Conservation (phyloP, 2,113 vertebrate species). For the Trogon surrucura region DNA sequence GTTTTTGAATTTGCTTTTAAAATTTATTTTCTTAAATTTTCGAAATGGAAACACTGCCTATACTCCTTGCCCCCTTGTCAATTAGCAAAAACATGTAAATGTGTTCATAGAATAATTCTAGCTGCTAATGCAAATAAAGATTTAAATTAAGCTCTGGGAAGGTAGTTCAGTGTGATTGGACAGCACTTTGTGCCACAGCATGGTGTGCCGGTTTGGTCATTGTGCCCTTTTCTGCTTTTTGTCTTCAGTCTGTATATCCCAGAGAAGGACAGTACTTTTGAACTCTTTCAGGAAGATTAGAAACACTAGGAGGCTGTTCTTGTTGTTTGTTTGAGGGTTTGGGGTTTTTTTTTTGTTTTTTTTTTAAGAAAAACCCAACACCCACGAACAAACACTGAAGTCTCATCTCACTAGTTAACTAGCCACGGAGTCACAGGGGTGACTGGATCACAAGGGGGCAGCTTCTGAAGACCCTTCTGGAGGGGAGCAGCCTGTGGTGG, state of each 20-base stretch:
- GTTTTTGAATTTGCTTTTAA: not conserved
- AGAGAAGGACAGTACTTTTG: not conserved
- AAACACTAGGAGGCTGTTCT: not conserved
- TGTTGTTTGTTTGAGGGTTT: not conserved
- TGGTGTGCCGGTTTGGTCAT: not conserved
- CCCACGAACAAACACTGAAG: too few species aligned
- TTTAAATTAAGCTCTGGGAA: not conserved
- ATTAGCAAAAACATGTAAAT: not conserved
- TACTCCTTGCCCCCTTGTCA: not conserved
- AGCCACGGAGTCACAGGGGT: not conserved
- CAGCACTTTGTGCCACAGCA: not conserved
- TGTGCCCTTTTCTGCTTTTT: not conserved
- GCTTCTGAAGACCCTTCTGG: not conserved
- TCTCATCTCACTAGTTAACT: not conserved
- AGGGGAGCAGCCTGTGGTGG: not conserved
- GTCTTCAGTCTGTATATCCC: not conserved
- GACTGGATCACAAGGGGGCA: not conserved
- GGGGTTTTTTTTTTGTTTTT: not conserved
- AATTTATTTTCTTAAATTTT: not conserved
- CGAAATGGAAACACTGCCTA: not conserved
- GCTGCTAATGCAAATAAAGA: not conserved
- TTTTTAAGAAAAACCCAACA: not conserved
- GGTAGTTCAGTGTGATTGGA: not conserved
- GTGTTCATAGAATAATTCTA: not conserved
- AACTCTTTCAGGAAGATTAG: not conserved